Percentiles rank a stretch among this genome's conserved stretches.
Evolutionary conservation across 1,140 invertebrate species (phyloP).

Genomic region (Lepidotrigona ventralis): DNA sequence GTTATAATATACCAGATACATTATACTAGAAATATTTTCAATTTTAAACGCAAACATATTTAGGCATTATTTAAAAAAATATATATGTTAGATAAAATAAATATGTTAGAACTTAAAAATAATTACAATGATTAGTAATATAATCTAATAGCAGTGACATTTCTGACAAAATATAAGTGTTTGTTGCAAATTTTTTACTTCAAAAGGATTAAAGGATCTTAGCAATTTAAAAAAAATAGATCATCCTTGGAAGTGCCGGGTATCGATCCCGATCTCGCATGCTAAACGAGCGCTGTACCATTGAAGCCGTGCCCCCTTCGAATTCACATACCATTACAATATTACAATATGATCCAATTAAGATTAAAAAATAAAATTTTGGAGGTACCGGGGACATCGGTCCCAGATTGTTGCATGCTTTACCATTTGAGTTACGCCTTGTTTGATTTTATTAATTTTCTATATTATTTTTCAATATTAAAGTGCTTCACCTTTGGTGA

Average conservation of each 20-base stretch:
- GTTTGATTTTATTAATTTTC: slow-evolving; percentile 65
- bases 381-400: slow-evolving; percentile 34
- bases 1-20: too few species aligned
- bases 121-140: background rate
- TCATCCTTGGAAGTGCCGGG: slow-evolving; percentile 85
- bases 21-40: too few species aligned
- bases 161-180: background rate
- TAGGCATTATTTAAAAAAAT: too few species aligned
- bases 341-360: too few species aligned
- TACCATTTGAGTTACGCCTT: slow-evolving; percentile 89
- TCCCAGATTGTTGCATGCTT: slow-evolving; percentile 84
- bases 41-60: too few species aligned
- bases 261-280: slow-evolving; percentile 93
- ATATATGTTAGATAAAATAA: background rate
- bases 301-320: slow-evolving; percentile 88
- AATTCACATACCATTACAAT: too few species aligned
- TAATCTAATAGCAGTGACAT: background rate
- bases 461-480: background rate
- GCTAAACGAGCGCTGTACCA: slow-evolving; percentile 94
- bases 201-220: background rate
- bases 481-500: background rate
- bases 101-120: background rate
- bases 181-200: background rate
- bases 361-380: background rate
- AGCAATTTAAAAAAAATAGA: slow-evolving; percentile 16